These are phyloP conservation scores for Dryobotodes eremita DNA, from an alignment of 2,888 invertebrate genomes.

Conservation along the genomic window DNA sequence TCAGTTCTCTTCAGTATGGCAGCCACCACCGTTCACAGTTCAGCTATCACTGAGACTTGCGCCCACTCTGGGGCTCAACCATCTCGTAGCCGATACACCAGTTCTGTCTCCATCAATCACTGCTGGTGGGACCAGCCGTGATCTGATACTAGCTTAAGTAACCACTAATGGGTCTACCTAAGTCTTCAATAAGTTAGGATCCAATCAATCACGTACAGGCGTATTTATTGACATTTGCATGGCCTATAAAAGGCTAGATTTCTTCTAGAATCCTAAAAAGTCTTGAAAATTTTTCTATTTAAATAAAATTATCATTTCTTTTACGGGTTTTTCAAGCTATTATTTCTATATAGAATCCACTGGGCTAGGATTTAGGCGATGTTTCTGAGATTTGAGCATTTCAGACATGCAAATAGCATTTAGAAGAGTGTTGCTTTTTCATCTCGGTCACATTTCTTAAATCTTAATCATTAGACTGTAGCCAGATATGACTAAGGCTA, in stretches of 20 bases:
- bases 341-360: slow-evolving; percentile 24
- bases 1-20: slow-evolving; percentile 43
- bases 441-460: slow-evolving; percentile 35
- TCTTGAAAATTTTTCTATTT: slow-evolving; percentile 51
- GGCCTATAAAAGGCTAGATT: slow-evolving; percentile 36
- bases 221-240: slow-evolving; percentile 48
- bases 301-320: slow-evolving; percentile 67
- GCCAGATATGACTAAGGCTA: slow-evolving; percentile 6
- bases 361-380: slow-evolving; percentile 24
- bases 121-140: slow-evolving; percentile 57
- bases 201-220: slow-evolving; percentile 20
- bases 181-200: slow-evolving; percentile 43
- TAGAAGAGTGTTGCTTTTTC: slow-evolving; percentile 3
- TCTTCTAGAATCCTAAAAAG: slow-evolving; percentile 54
- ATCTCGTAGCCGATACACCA: slow-evolving; percentile 41
- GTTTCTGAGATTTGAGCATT: slow-evolving; percentile 31
- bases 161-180: slow-evolving; percentile 35
- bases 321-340: slow-evolving; percentile 54
- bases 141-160: slow-evolving; percentile 57
- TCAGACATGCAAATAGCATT: slow-evolving; percentile 2
- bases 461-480: slow-evolving; percentile 26
- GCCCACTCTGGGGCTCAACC: slow-evolving; percentile 54
- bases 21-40: slow-evolving; percentile 37
- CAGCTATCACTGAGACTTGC: slow-evolving; percentile 24
- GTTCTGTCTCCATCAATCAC: slow-evolving; percentile 47